Base-by-base conservation (phyloP, 1,140 invertebrate species). In the Drosophila pseudoananassae region DNA sequence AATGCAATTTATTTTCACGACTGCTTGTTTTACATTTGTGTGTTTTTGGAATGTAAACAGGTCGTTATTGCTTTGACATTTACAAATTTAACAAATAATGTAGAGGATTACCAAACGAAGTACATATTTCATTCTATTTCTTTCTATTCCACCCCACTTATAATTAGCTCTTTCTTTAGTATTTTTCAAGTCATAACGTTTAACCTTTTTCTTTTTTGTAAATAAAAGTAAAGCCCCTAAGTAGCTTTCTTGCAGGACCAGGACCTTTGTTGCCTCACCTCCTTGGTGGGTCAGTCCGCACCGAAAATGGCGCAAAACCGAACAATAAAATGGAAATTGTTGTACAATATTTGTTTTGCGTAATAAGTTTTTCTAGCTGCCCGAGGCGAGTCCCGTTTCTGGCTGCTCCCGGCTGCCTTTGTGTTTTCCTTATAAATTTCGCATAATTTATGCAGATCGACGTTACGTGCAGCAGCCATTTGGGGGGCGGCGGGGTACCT, bases 361-460 rank as follows among this genome's bases (percentile, higher is more conserved):
- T 87, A 85, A 87, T 78, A 85, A 75, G 83, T 88, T 88, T 85
- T 82, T 52, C 60, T 50, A 64, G 76, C 69, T 75, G 64, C 55
- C 73, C 43, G 47, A 64, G 60, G 53, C 43, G 17, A 17, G 9
- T 46, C 43, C 43, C 40, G 12, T 14, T 50, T 12, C 70, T 70
- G 60, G 23, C 47, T 56, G 20, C 46, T 55, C 45, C 49, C 58
- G 43, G 58, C 55, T 57, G 25, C 56, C 51, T 50, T 75, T 51
- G 66, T 80, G 82, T 84, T 81, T 77, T 84, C 73, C 81, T 77
- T 85, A 82, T 88, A 88, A 78, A 88, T 77, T 83, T 79, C 78
- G 70, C 76, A 88, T 88, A 88, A 88, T 88, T 88, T 88, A 88
- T 88, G 83, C 83, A 88, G 83, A 88, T 88, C 78, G 78, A 83